Evolutionary conservation across 1,140 invertebrate species (phyloP).

Genomic region (Tetragnatha versicolor): DNA sequence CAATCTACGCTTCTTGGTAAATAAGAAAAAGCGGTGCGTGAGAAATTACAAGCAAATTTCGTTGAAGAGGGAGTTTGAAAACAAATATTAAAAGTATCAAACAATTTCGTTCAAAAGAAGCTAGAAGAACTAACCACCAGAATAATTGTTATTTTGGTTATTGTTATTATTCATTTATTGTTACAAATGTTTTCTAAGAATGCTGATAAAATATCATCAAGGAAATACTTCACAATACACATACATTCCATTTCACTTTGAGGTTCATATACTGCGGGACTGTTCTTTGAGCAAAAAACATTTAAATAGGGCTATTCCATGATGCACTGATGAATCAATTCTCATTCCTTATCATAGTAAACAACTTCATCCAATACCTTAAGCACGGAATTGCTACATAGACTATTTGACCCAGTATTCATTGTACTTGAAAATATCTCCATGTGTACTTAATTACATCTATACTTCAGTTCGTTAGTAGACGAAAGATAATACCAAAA

Average conservation of each 20-base stretch:
- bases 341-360: not conserved
- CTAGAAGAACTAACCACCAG: no score
- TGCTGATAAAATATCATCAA: no score
- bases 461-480: not conserved
- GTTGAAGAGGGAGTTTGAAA: no score
- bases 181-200: no score
- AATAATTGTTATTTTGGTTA: no score
- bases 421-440: not conserved
- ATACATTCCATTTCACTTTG: not conserved
- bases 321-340: not conserved
- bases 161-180: no score
- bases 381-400: not conserved
- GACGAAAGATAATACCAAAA: not conserved
- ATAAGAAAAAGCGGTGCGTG: no score
- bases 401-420: not conserved
- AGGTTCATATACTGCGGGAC: conserved; percentile 12
- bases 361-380: not conserved
- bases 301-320: not conserved
- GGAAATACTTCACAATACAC: not conserved
- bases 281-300: conserved; percentile 41
- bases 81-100: no score
- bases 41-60: no score
- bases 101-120: no score
- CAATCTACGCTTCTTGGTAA: no score
- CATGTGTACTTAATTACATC: not conserved